Conservation (phyloP, 2,888 invertebrate genomes). For the Trissonchulus latispiculum region DNA sequence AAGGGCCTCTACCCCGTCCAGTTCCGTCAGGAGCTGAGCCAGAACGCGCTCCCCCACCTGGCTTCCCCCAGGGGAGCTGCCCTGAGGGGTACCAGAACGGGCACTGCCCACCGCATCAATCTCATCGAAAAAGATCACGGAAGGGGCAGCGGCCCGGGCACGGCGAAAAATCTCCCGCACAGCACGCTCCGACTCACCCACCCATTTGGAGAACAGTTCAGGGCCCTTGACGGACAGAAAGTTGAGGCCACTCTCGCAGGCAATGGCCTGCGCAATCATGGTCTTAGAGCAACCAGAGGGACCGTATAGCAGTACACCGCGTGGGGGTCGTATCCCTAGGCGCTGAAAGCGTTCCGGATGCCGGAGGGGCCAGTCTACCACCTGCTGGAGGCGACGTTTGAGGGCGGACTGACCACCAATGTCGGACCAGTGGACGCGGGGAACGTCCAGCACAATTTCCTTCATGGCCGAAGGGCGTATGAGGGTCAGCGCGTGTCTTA, state of each 20-base stretch:
- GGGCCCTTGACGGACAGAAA: slow-evolving; percentile 94
- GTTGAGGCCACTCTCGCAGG: slow-evolving; percentile 86
- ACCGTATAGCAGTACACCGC: slow-evolving; percentile 70
- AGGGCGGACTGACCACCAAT: slow-evolving; percentile 81
- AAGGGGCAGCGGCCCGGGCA: slow-evolving; percentile 89
- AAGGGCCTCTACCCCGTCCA: slow-evolving; percentile 97
- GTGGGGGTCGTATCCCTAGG: slow-evolving; percentile 70
- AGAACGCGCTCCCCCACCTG: slow-evolving; percentile 94
- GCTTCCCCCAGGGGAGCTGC: slow-evolving; percentile 97
- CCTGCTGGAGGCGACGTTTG: slow-evolving; percentile 63
- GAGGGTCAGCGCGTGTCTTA: slow-evolving; percentile 20
- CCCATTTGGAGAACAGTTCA: slow-evolving; percentile 93
- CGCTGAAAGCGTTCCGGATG: slow-evolving; percentile 65
- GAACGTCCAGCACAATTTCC: slow-evolving; percentile 38
- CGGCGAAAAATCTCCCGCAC: slow-evolving; percentile 73
- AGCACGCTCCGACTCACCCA: slow-evolving; percentile 90
- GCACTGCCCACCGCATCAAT: slow-evolving; percentile 96
- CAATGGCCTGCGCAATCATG: slow-evolving; percentile 91
- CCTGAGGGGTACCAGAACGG: slow-evolving; percentile 97
- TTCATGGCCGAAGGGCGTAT: slow-evolving; percentile 37
- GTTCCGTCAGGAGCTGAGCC: slow-evolving; percentile 93
- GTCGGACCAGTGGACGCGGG: slow-evolving; percentile 52
- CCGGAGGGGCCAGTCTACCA: slow-evolving; percentile 84
- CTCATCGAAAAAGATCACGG: slow-evolving; percentile 98
- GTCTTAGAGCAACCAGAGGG: slow-evolving; percentile 98